These are phyloP conservation scores for Volucella inanis DNA, from an alignment of 2,888 invertebrate species.

Conservation along the genomic window DNA sequence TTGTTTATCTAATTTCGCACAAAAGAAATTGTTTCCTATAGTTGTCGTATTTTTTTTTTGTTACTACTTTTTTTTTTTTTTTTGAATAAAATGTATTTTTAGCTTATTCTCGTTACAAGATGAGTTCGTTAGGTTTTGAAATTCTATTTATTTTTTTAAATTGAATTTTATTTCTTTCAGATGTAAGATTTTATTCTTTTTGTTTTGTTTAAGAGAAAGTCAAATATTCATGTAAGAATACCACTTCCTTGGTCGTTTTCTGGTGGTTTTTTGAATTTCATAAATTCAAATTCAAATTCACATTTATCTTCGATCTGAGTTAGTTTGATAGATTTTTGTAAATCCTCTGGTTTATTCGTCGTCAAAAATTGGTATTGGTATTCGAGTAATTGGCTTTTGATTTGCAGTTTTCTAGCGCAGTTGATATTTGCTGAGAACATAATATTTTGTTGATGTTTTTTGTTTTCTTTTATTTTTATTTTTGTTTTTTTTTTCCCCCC, in stretches of 20 bases:
- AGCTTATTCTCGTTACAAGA: slow-evolving; percentile 67
- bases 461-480: slow-evolving; percentile 2
- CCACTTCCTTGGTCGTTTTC: slow-evolving; percentile 66
- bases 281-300: slow-evolving; percentile 62
- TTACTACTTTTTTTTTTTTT: slow-evolving; percentile 27
- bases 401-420: slow-evolving; percentile 43
- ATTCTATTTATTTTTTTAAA: slow-evolving; percentile 55
- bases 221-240: slow-evolving; percentile 62
- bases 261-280: slow-evolving; percentile 71
- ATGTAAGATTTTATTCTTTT: slow-evolving; percentile 5
- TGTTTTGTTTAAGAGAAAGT: slow-evolving; percentile 28
- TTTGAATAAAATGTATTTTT: slow-evolving; percentile 73
- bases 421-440: slow-evolving; percentile 68
- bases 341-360: slow-evolving; percentile 48
- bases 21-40: slow-evolving; percentile 64
- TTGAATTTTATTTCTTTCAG: not conserved
- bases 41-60: not conserved
- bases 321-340: slow-evolving; percentile 58
- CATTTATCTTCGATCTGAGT: slow-evolving; percentile 45
- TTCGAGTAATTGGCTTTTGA: slow-evolving; percentile 49
- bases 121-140: slow-evolving; percentile 59
- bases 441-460: slow-evolving; percentile 49
- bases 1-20: slow-evolving; percentile 62
- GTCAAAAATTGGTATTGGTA: slow-evolving; percentile 33
- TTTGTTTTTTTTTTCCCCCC: slow-evolving; percentile 6